Percentiles rank a stretch among this genome's conserved stretches.
These are phyloP conservation scores for Athene cunicularia DNA, from an alignment of 2,113 vertebrate genomes.

Conservation along the genomic window DNA sequence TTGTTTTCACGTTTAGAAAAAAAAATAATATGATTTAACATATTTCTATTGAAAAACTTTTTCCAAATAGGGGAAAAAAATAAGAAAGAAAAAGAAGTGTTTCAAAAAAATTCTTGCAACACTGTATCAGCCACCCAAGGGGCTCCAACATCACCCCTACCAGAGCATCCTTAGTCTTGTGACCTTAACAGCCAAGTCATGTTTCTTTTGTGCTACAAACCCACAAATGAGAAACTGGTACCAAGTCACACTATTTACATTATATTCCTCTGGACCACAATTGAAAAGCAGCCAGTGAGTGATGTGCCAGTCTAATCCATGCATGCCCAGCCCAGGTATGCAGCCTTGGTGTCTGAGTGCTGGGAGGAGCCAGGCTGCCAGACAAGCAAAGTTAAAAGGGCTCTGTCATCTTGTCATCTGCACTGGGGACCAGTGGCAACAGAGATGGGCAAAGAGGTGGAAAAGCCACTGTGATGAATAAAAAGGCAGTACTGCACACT, in stretches of 20 bases:
- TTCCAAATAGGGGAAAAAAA: accelerated
- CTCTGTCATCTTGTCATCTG: background rate
- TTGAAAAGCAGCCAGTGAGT: background rate
- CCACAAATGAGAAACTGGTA: background rate
- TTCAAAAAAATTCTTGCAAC: background rate
- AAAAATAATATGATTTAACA: background rate
- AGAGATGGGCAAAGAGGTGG: background rate
- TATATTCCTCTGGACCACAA: background rate
- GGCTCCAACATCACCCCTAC: background rate
- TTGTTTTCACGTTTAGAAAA: background rate
- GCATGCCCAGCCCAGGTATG: accelerated
- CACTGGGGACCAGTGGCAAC: background rate
- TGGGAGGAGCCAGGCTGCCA: background rate
- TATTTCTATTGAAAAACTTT: background rate
- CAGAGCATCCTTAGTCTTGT: background rate
- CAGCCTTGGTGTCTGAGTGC: accelerated
- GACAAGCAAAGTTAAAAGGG: background rate
- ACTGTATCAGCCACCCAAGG: background rate
- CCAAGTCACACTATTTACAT: background rate
- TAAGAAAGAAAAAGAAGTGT: background rate
- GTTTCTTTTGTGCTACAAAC: background rate
- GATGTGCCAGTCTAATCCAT: background rate
- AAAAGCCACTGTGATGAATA: accelerated
- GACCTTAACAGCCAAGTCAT: background rate
- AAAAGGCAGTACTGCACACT: background rate